Conservation (phyloP, 1,140 invertebrate species). For the Bombus waltoni region DNA sequence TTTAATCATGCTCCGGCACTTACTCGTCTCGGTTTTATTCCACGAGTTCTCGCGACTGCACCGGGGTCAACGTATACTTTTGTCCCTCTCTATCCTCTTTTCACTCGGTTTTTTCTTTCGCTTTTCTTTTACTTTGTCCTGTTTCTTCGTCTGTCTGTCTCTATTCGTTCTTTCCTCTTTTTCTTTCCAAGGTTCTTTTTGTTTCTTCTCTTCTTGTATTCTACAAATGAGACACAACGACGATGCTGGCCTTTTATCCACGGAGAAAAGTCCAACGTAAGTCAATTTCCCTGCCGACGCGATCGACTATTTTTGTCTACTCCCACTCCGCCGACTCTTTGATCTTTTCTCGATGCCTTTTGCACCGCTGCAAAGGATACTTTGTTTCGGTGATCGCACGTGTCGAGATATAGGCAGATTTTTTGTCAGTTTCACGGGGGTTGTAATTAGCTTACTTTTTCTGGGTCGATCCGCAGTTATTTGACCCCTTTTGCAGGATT, state of each 20-base stretch:
- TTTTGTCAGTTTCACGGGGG: no score
- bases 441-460: background rate
- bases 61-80: conserved; percentile 25
- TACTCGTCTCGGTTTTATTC: conserved; percentile 40
- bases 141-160: background rate
- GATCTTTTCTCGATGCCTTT: background rate
- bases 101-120: no score
- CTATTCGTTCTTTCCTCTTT: no score
- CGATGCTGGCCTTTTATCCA: conserved; percentile 3
- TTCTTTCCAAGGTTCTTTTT: background rate
- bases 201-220: conserved; percentile 1
- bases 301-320: background rate
- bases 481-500: background rate
- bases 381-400: background rate
- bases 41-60: background rate
- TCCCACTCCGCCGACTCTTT: background rate
- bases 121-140: background rate
- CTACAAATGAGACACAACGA: conserved; percentile 30
- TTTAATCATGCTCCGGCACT: conserved; percentile 48
- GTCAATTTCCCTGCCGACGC: conserved; percentile 12
- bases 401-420: no score
- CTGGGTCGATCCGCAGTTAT: background rate
- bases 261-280: conserved; percentile 4
- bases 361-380: background rate
- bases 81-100: background rate